These are phyloP conservation scores for Sebastes paucispinis DNA, from an alignment of 2,797 vertebrate species.

Conservation along the genomic window DNA sequence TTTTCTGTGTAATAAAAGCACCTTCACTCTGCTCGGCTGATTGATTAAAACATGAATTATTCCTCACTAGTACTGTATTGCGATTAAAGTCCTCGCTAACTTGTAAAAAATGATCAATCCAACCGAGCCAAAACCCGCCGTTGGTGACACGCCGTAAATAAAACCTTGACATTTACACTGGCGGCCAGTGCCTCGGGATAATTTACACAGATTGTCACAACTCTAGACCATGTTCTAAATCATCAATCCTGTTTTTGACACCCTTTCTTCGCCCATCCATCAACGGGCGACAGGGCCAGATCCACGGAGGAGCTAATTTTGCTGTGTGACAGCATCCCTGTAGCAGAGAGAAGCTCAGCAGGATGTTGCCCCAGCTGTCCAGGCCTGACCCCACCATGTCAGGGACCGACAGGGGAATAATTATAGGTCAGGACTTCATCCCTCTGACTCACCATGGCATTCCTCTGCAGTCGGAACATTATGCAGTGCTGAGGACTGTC, in stretches of 20 bases:
- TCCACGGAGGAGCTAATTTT: conserved; percentile 74
- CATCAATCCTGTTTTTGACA: conserved; percentile 70
- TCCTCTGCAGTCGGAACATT: conserved; percentile 75
- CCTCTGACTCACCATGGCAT: conserved; percentile 78
- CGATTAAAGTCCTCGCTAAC: conserved; percentile 39
- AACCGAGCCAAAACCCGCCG: conserved; percentile 11
- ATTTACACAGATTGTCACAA: conserved; percentile 72
- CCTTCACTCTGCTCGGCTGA: conserved; percentile 18
- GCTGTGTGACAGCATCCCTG: conserved; percentile 77
- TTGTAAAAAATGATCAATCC: conserved; percentile 35
- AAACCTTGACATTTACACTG: conserved; percentile 59
- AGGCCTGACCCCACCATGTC: conserved; percentile 78
- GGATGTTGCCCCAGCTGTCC: conserved; percentile 85
- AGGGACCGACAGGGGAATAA: conserved; percentile 80
- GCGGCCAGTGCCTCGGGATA: conserved; percentile 38
- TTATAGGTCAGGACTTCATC: conserved; percentile 84
- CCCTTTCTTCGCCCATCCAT: conserved; percentile 63
- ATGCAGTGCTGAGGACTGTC: conserved; percentile 68
- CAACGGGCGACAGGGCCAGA: conserved; percentile 57
- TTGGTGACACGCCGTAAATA: conserved; percentile 54
- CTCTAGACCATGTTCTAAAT: conserved; percentile 64
- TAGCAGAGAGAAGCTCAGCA: conserved; percentile 70
- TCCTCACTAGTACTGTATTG: neutral
- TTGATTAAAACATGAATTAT: conserved; percentile 55
- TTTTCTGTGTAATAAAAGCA: neutral